Evolutionary conservation across 2,888 invertebrate species (phyloP).

Genomic region (Rhabditoides inermis): DNA sequence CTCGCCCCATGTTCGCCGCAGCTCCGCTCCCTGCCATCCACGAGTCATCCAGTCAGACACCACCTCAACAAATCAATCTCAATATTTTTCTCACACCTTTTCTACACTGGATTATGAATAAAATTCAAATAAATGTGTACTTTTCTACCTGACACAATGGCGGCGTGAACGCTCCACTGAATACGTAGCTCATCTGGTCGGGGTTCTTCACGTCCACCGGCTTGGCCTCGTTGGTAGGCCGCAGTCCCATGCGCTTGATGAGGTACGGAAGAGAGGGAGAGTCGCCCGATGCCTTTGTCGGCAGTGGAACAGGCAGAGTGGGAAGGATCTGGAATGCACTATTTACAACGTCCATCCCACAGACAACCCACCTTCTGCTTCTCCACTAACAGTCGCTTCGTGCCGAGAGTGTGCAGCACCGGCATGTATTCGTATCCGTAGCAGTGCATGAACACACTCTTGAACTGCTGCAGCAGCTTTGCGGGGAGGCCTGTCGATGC

Average conservation of each 20-base stretch:
- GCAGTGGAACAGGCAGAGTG: too few relatives aligned
- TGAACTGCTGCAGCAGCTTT: constrained; percentile 24
- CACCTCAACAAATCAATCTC: too few relatives aligned
- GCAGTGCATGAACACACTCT: constrained; percentile 68
- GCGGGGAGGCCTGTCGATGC: constrained; percentile 25
- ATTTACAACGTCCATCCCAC: neutral
- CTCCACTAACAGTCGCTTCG: constrained; percentile 64
- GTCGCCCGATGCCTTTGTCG: constrained; percentile 1
- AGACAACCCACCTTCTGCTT: constrained; percentile 43
- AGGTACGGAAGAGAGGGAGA: too few relatives aligned
- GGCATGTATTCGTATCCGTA: constrained; percentile 67
- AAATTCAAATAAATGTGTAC: neutral
- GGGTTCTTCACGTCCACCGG: constrained; percentile 63
- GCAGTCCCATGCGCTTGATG: too few relatives aligned
- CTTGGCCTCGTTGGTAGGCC: too few relatives aligned
- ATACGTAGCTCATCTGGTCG: constrained; percentile 82
- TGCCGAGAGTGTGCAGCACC: constrained; percentile 71
- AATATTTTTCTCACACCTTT: too few relatives aligned
- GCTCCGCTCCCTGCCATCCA: constrained; percentile 27
- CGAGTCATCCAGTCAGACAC: constrained; percentile 49
- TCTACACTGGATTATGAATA: too few relatives aligned
- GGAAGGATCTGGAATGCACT: constrained; percentile 3
- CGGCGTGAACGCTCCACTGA: constrained; percentile 81
- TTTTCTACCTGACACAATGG: constrained; percentile 56
- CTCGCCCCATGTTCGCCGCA: too few relatives aligned